phyloP scores from a whole-genome alignment of 2,888 invertebrate genomes.

The Eurytoma adleriae region DNA sequence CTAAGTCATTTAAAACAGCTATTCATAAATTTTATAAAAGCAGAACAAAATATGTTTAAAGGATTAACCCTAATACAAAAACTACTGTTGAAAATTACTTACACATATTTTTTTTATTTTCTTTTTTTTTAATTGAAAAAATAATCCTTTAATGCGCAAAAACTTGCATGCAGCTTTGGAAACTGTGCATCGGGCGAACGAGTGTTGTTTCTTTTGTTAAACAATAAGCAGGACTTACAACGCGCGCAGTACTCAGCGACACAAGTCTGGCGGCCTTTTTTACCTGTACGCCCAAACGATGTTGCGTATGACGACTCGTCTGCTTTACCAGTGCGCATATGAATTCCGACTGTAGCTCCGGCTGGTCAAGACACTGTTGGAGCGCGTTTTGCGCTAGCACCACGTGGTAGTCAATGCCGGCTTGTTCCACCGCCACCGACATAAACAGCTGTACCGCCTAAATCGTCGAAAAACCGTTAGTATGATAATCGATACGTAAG shows the following conservation, averaged over 20 bases:
- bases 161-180: constrained; percentile 2
- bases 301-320: constrained; percentile 91
- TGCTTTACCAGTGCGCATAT: constrained; percentile 94
- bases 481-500: background rate
- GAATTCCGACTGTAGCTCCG: constrained; percentile 95
- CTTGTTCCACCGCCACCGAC: constrained; percentile 96
- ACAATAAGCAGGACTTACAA: constrained; percentile 76
- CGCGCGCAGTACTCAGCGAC: constrained; percentile 76
- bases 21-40: too few relatives aligned
- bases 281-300: constrained; percentile 89
- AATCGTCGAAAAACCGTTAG: constrained; percentile 2
- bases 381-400: constrained; percentile 97
- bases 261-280: constrained; percentile 79
- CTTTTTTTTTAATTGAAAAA: background rate
- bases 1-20: too few relatives aligned
- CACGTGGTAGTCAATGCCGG: constrained; percentile 98
- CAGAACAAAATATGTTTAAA: too few relatives aligned
- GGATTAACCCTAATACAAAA: background rate
- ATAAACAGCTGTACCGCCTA: constrained; percentile 97
- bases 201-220: constrained; percentile 68
- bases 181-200: constrained; percentile 45
- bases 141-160: background rate
- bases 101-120: background rate
- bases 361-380: constrained; percentile 92
- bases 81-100: background rate